Percentiles rank a stretch among this genome's conserved stretches.
Evolutionary conservation across 2,797 vertebrate species (phyloP).

Genomic region (Sebastes matsubarae): DNA sequence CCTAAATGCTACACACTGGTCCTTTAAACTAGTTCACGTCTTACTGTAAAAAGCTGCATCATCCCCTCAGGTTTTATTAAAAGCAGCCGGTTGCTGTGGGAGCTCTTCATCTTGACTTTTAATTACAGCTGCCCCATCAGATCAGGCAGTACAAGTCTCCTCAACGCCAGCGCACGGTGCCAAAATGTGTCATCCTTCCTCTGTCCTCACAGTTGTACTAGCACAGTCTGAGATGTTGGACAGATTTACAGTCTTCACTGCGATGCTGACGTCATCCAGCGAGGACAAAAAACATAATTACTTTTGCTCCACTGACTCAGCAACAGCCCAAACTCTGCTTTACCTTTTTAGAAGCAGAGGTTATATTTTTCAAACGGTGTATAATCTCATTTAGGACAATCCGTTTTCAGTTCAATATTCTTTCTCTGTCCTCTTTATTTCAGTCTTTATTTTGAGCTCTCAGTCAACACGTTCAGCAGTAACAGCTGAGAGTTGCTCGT

Average conservation of each 20-base stretch:
- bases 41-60: background rate
- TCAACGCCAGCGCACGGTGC: background rate
- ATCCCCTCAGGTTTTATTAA: conserved; percentile 8
- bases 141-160: background rate
- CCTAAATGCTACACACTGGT: no score
- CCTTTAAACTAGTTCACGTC: background rate
- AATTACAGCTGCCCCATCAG: conserved; percentile 12
- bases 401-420: background rate
- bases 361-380: background rate
- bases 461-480: background rate
- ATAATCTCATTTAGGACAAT: background rate
- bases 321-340: background rate
- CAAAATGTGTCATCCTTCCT: conserved; percentile 18
- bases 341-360: background rate
- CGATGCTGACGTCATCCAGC: background rate
- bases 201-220: background rate
- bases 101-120: conserved; percentile 8
- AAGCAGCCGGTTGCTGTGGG: background rate
- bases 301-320: background rate
- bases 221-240: background rate
- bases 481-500: background rate
- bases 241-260: background rate
- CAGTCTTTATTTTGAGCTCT: background rate
- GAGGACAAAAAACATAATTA: background rate
- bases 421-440: background rate